Evolutionary conservation across 2,888 invertebrate genomes (phyloP).

Genomic region (Morpho deidamia): DNA sequence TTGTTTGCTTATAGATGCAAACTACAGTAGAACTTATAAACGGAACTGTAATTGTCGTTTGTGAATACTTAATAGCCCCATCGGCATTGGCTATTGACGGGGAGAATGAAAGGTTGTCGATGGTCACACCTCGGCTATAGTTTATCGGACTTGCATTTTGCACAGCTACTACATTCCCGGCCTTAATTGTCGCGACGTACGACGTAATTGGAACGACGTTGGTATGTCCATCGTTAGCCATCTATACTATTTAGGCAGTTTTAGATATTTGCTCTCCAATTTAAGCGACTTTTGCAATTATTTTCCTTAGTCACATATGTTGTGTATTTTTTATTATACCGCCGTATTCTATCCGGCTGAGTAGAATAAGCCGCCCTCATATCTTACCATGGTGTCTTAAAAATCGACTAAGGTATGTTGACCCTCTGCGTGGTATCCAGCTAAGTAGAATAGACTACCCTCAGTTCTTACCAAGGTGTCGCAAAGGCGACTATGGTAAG

Average conservation of each 20-base stretch:
- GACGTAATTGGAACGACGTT: slow-evolving; percentile 43
- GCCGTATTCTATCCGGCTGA: too few relatives aligned
- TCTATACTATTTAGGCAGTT: neutral
- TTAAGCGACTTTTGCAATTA: too few relatives aligned
- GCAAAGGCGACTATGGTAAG: too few relatives aligned
- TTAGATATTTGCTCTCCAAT: too few relatives aligned
- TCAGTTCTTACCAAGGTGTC: too few relatives aligned
- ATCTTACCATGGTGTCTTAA: too few relatives aligned
- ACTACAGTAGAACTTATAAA: slow-evolving; percentile 10
- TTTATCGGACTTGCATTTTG: slow-evolving; percentile 49
- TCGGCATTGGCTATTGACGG: slow-evolving; percentile 57
- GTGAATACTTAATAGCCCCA: slow-evolving; percentile 59
- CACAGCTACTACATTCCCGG: slow-evolving; percentile 49
- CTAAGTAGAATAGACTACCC: too few relatives aligned
- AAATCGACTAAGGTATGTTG: too few relatives aligned
- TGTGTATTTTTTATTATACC: too few relatives aligned
- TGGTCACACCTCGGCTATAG: slow-evolving; percentile 57
- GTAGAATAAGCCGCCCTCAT: too few relatives aligned
- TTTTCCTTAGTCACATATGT: too few relatives aligned
- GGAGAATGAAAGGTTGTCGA: slow-evolving; percentile 70
- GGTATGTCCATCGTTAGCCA: slow-evolving; percentile 24
- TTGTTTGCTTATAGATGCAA: neutral
- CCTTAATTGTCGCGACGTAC: slow-evolving; percentile 43
- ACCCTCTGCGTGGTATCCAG: too few relatives aligned
- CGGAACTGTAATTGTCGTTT: slow-evolving; percentile 29